Evolutionary conservation across 1,140 invertebrate species (phyloP).

Genomic region (Anoplophora glabripennis): DNA sequence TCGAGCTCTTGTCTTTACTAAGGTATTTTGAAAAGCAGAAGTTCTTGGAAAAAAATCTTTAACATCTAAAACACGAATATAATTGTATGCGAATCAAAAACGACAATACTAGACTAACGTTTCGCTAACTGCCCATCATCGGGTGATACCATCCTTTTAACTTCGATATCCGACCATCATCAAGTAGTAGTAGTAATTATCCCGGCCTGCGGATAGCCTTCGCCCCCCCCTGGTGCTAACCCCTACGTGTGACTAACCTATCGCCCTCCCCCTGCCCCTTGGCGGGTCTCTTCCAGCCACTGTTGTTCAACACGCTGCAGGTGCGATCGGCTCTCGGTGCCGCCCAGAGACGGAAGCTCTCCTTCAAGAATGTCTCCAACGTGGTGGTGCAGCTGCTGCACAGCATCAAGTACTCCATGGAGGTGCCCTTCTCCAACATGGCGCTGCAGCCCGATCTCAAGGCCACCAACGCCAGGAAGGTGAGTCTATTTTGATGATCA

Average conservation of each 20-base stretch:
- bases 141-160: no score
- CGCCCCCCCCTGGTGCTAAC: constrained; percentile 17
- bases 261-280: constrained; percentile 34
- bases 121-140: no score
- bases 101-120: no score
- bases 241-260: constrained; percentile 45
- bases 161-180: no score
- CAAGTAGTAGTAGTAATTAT: no score
- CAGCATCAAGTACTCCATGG: constrained; percentile 88
- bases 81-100: no score
- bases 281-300: constrained; percentile 55
- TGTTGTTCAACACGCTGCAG: constrained; percentile 70
- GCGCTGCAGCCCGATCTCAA: constrained; percentile 65
- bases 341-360: constrained; percentile 73
- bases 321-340: constrained; percentile 63
- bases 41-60: no score
- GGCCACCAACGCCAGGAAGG: constrained; percentile 62
- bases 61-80: no score
- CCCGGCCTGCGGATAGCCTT: no score
- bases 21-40: no score
- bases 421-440: constrained; percentile 90
- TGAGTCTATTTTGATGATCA: constrained; percentile 42
- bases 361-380: constrained; percentile 89
- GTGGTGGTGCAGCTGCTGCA: constrained; percentile 87
- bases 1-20: no score